Base-by-base conservation (phyloP, 2,797 vertebrate genomes). In the Falco peregrinus region DNA sequence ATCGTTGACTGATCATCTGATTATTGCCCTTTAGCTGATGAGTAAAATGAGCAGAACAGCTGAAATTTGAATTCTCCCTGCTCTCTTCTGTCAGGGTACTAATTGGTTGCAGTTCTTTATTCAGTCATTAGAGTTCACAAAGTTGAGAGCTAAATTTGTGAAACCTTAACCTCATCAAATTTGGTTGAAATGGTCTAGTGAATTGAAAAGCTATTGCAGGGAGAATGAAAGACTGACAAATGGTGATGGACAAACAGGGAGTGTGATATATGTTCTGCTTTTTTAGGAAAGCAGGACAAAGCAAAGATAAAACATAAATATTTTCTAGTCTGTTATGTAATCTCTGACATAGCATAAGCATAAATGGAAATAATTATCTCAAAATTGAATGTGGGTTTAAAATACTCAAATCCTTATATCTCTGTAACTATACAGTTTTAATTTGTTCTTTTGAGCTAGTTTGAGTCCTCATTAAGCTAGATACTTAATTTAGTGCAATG, bases 111-210 rank as follows among this genome's bases (percentile, higher is more conserved):
- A 41, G 68, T 33, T 89, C 68, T 87, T 73, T 47, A 6, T 64
- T 80, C 79, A 67, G 71, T 95, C 82, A 64, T 89, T 91, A 45
- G 60, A 54, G 71, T 91, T 91, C 82, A 94, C 56, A 19, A 64
- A 89, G 87, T 86, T 88, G 85, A 90, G 80, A 88, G 60, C 79
- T 89, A 85, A 70, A 74, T 93, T 93, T 77, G 59, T 9, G 6
- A 93, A 93, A 70, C 48, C 47, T 94, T 93, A 93, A 94, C 93
- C 79, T 91, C 75, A 60, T 93, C 56, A 83, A 37, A 91, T 95
- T 87, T 89, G 65, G 28, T 77, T 70, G 45, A 79, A 97, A 85
- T 80, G 64, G 68, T 70, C 60, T 53, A 87, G 60, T 74, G 68
- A 83, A n/a, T 74, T 67, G 60, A 48, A 77, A 74, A 95, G 25